Conservation (phyloP, 2,888 invertebrate species). For the Ochropleura plecta region DNA sequence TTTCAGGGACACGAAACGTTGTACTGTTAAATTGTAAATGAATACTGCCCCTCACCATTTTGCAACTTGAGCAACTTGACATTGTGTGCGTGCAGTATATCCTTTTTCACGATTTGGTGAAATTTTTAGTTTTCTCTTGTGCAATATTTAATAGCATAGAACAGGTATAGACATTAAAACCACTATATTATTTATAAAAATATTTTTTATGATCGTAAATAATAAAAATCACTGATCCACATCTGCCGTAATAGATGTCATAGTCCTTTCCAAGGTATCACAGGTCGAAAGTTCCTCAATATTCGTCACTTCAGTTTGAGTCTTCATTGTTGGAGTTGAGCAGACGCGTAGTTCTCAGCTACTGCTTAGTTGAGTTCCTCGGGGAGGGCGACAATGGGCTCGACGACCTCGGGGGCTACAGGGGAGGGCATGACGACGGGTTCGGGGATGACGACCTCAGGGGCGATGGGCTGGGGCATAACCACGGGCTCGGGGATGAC, state of each 20-base stretch:
- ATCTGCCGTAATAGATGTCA: conserved; percentile 29
- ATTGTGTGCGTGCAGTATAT: background rate
- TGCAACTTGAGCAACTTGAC: background rate
- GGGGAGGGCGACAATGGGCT: conserved; percentile 40
- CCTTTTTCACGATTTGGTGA: background rate
- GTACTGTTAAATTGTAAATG: background rate
- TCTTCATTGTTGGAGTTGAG: conserved; percentile 18
- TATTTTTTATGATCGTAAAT: conserved; percentile 25
- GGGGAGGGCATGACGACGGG: conserved; percentile 47
- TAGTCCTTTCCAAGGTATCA: conserved; percentile 7
- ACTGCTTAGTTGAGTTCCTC: conserved; percentile 57
- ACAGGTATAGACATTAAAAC: background rate
- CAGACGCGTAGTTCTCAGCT: conserved; percentile 19
- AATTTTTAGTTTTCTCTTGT: background rate
- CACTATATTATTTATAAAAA: background rate
- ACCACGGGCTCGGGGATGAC: conserved; percentile 47
- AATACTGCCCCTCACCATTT: background rate
- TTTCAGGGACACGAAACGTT: too few relatives aligned
- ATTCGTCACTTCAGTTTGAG: conserved; percentile 31
- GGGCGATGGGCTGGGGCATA: conserved; percentile 27
- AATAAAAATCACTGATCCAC: conserved; percentile 2
- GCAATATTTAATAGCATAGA: background rate
- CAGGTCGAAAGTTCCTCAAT: conserved; percentile 18
- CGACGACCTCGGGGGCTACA: conserved; percentile 21
- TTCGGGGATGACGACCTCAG: conserved; percentile 47